Evolutionary conservation across 1,140 invertebrate genomes (phyloP).

Genomic region (Drosophila punjabiensis): DNA sequence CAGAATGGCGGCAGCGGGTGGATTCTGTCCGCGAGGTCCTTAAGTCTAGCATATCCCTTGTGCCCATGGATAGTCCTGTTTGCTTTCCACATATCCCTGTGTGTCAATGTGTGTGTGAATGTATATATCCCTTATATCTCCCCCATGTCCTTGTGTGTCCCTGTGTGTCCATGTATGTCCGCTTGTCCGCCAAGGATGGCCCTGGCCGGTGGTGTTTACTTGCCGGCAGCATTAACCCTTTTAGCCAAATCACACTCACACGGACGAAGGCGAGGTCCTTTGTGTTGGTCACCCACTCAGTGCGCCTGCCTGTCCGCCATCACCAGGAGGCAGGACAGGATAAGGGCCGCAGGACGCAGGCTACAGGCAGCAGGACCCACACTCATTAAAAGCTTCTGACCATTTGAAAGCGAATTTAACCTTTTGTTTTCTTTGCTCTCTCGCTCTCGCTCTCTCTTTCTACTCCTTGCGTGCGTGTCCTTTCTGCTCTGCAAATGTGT

Average conservation of each 20-base stretch:
- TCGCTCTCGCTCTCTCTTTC: neutral
- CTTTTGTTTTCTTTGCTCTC: conserved; percentile 65
- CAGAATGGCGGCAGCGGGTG: conserved; percentile 74
- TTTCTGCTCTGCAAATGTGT: neutral
- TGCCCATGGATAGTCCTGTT: conserved; percentile 37
- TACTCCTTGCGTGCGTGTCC: conserved; percentile 1
- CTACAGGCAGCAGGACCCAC: conserved; percentile 15
- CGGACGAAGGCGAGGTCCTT: conserved; percentile 17
- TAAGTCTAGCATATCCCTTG: conserved; percentile 3
- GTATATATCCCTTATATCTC: neutral
- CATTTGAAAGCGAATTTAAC: conserved; percentile 82
- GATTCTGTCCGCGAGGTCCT: conserved; percentile 52
- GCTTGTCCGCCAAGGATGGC: conserved; percentile 35
- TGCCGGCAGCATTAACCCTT: conserved; percentile 79
- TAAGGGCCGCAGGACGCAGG: neutral
- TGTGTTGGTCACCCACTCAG: conserved; percentile 71
- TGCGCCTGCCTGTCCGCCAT: conserved; percentile 80
- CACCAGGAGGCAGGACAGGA: conserved; percentile 6
- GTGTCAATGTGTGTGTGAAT: neutral
- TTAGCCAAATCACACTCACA: conserved; percentile 34
- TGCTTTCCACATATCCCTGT: neutral
- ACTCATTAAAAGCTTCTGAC: conserved; percentile 80
- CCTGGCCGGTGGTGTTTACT: conserved; percentile 79
- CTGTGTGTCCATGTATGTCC: conserved; percentile 12
- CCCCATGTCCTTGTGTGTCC: conserved; percentile 1